Conservation (phyloP, 2,113 vertebrate species). For the Pontoporia blainvillei region DNA sequence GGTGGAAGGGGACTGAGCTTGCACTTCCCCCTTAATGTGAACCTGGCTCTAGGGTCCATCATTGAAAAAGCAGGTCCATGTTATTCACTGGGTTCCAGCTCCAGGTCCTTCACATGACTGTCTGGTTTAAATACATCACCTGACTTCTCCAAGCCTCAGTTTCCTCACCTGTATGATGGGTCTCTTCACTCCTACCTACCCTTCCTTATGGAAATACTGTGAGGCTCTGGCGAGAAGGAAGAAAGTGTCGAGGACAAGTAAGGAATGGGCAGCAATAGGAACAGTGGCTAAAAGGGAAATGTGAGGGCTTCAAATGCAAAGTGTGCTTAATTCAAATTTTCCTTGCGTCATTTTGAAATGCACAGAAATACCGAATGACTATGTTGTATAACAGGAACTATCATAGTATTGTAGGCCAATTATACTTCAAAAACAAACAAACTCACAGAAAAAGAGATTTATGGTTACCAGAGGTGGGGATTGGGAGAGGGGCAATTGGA, state of each 20-base stretch:
- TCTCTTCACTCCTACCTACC: neutral
- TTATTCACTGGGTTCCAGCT: neutral
- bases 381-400: neutral
- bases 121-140: neutral
- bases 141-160: neutral
- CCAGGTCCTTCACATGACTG: neutral
- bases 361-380: neutral
- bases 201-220: neutral
- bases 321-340: neutral
- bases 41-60: neutral
- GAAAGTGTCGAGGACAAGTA: neutral
- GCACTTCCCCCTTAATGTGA: neutral
- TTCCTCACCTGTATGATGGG: neutral
- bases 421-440: neutral
- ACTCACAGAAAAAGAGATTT: neutral
- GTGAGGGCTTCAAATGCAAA: neutral
- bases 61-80: neutral
- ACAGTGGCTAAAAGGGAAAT: neutral
- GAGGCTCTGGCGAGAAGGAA: neutral
- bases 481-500: neutral
- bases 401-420: neutral
- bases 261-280: neutral
- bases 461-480: neutral
- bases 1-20: neutral
- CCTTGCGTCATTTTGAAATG: neutral